Percentiles rank a stretch among this genome's conserved stretches.
phyloP scores from a whole-genome alignment of 2,797 vertebrate genomes.

The Halcyon badia region DNA sequence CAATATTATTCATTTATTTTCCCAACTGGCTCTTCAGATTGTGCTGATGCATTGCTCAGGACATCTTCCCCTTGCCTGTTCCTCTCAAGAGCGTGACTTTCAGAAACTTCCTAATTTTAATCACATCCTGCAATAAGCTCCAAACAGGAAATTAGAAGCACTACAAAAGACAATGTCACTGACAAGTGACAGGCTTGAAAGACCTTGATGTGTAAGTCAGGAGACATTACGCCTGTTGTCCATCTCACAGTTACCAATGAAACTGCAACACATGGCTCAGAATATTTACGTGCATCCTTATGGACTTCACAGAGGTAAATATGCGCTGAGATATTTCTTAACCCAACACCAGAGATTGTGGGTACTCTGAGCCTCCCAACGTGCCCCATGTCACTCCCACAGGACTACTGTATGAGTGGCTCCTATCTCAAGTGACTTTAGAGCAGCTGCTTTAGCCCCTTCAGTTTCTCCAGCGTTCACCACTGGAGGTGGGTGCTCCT shows the following conservation, averaged over 20 bases:
- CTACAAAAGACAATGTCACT: neutral
- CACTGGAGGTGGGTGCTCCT: accelerated
- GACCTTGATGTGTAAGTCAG: neutral
- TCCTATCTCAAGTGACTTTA: neutral
- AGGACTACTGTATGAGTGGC: accelerated
- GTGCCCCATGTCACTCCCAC: neutral
- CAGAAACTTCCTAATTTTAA: constrained; percentile 22
- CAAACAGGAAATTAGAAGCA: constrained; percentile 19
- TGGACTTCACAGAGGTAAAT: neutral
- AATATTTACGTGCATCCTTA: neutral
- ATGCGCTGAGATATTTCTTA: neutral
- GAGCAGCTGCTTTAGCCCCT: neutral
- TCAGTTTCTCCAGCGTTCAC: neutral
- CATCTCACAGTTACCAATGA: neutral
- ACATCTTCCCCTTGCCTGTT: neutral
- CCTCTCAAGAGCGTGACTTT: constrained; percentile 2
- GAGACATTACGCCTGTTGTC: neutral
- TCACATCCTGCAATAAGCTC: neutral
- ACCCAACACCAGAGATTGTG: accelerated
- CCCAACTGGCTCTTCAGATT: neutral
- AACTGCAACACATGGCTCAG: neutral
- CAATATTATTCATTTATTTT: neutral
- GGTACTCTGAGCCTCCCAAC: neutral
- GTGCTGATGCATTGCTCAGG: neutral
- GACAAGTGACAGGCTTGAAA: neutral